Percentiles rank a stretch among this genome's conserved stretches.
phyloP scores from a whole-genome alignment of 64 coral and sea anemone genomes.

The Exaiptasia diaphana region DNA sequence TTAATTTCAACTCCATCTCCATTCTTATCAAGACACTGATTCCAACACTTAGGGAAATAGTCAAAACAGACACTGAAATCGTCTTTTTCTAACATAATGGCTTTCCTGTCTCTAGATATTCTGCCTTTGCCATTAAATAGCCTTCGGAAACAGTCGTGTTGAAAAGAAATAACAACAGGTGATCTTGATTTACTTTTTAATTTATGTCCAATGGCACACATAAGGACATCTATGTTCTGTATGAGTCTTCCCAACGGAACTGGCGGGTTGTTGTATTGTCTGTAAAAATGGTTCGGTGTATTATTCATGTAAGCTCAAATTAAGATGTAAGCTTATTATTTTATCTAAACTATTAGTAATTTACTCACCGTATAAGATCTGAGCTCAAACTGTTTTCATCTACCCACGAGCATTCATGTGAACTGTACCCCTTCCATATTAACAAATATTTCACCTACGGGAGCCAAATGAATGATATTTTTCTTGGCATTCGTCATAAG shows the following conservation, averaged over 20 bases:
- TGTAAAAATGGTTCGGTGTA: not conserved
- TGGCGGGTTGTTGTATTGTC: slow-evolving; percentile 17
- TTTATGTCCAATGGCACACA: slow-evolving; percentile 6
- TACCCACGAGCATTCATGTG: slow-evolving; percentile 1
- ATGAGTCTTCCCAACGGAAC: slow-evolving; percentile 6
- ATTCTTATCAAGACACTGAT: slow-evolving; percentile 52
- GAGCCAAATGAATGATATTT: not conserved
- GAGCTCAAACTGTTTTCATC: slow-evolving; percentile 21
- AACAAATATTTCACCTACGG: not conserved
- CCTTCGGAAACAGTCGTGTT: slow-evolving; percentile 38
- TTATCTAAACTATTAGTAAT: not conserved
- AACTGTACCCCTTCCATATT: not conserved
- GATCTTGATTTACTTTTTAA: slow-evolving; percentile 11
- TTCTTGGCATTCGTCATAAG: no score
- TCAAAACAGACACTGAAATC: slow-evolving; percentile 37
- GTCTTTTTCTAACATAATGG: slow-evolving; percentile 9
- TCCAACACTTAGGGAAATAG: slow-evolving; percentile 14
- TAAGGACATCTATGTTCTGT: slow-evolving; percentile 26
- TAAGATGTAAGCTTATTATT: not conserved
- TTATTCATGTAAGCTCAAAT: slow-evolving; percentile 3
- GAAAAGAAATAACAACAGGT: slow-evolving; percentile 5
- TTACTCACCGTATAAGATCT: slow-evolving; percentile 27
- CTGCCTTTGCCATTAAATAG: slow-evolving; percentile 35
- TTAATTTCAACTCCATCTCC: slow-evolving; percentile 50
- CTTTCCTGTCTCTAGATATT: not conserved